Conservation (phyloP, 2,888 invertebrate species). For the Hyles lineata region DNA sequence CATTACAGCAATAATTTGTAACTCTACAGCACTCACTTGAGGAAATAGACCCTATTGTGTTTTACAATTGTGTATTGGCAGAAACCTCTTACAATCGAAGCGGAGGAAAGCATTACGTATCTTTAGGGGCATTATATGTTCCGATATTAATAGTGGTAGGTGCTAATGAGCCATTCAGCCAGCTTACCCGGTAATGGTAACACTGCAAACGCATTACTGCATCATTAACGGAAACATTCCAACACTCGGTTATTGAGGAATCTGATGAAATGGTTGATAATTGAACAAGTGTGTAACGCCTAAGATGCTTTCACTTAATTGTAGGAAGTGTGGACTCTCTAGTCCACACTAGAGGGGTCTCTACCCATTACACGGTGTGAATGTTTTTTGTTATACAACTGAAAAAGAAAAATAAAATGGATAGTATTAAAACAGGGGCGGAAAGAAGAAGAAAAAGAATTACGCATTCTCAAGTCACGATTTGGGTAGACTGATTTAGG, state of each 20-base stretch:
- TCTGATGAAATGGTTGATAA: conserved; percentile 26
- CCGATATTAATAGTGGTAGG: conserved; percentile 52
- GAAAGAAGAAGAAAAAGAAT: too few species aligned
- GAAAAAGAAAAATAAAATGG: too few species aligned
- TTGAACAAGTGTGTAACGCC: conserved; percentile 5
- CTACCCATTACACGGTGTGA: too few species aligned
- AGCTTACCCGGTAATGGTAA: conserved; percentile 61
- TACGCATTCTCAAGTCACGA: too few species aligned
- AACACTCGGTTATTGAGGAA: conserved; percentile 44
- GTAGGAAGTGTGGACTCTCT: background rate
- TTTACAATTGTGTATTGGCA: conserved; percentile 4
- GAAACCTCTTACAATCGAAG: conserved; percentile 20
- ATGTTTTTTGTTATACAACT: too few species aligned
- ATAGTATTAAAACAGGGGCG: too few species aligned
- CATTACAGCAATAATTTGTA: background rate
- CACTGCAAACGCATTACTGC: conserved; percentile 80
- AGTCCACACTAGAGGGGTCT: background rate
- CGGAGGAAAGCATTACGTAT: conserved; percentile 7
- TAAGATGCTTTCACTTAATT: background rate
- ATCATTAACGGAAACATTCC: conserved; percentile 72
- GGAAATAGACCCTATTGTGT: background rate
- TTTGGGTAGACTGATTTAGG: too few species aligned
- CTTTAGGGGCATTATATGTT: conserved; percentile 28
- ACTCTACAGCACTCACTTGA: background rate
- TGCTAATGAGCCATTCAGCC: conserved; percentile 58